These are phyloP conservation scores for Ptilodon capucinus DNA, from an alignment of 2,888 invertebrate species.

Conservation along the genomic window DNA sequence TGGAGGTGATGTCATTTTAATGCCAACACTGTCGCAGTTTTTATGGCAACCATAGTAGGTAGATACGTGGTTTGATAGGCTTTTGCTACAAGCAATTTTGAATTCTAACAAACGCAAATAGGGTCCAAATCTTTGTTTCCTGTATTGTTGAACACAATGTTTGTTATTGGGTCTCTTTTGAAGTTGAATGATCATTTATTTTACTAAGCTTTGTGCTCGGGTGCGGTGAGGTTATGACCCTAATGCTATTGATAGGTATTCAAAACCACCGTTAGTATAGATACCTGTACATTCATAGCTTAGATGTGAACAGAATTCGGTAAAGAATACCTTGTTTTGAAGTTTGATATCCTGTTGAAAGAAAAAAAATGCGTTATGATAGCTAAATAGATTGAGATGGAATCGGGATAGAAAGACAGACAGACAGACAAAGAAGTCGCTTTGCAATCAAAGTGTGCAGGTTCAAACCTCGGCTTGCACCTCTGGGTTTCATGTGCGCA, in stretches of 20 bases:
- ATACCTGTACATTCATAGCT: background rate
- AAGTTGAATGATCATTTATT: constrained; percentile 26
- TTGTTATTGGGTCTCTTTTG: constrained; percentile 19
- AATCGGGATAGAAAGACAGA: too few relatives aligned
- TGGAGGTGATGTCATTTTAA: constrained; percentile 46
- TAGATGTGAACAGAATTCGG: background rate
- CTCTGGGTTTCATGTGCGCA: too few relatives aligned
- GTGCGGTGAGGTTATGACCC: constrained; percentile 29
- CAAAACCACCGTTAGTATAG: background rate
- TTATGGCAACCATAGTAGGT: constrained; percentile 21
- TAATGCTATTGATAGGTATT: constrained; percentile 8
- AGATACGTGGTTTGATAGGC: constrained; percentile 9
- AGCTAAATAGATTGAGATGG: too few relatives aligned
- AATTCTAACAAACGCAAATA: constrained; percentile 12
- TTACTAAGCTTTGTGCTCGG: constrained; percentile 15
- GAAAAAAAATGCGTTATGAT: too few relatives aligned
- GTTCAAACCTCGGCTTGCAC: too few relatives aligned
- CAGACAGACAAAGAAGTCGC: too few relatives aligned
- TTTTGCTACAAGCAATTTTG: constrained; percentile 2
- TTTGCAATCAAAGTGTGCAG: too few relatives aligned
- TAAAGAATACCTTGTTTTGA: background rate
- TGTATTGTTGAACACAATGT: background rate
- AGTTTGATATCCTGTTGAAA: background rate
- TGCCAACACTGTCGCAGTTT: constrained; percentile 32
- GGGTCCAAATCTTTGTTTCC: constrained; percentile 10